Base-by-base conservation (phyloP, 2,888 invertebrate genomes). In the Ypsolopha scabrella region DNA sequence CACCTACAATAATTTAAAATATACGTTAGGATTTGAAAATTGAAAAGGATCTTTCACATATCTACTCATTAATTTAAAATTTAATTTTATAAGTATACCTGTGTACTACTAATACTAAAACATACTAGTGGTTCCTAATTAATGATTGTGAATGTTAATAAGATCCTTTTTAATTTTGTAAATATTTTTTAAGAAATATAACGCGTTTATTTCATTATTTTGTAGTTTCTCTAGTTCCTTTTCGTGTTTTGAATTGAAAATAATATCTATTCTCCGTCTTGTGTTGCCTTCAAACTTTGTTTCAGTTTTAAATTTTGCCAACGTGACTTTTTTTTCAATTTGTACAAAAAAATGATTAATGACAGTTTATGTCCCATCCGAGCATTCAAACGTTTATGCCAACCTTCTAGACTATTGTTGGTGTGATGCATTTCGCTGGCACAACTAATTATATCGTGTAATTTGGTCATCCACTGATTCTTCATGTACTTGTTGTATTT, bases 221-320 rank as follows among this genome's bases (percentile, higher is more conserved):
- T 44, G 13, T 6, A 44, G 14, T 14, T 44, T 44, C 8, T 44
- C 14, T 14, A 44, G 8, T 6, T 44, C 44, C 10, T 44, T 45
- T 33, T 45, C 11, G 45, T 45, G 11, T 45, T 33, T 24, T 7
- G 48, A 14, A 34, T 50, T 50, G n/a, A 34, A 50, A 50, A 50
- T 14, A n/a, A 50, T 33, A 41, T 50, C 49, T 33, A 50, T 34
- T 34, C 34, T 50, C 41, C 41, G 13, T 50, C 49, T 50, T 41
- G 41, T 34, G 34, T 50, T 50, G 11, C 41, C 49, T 50, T 50
- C 49, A 50, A 50, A 41, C 34, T 39, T 44, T 43, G 50, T 50
- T 36, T 50, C 44, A 50, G 36, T 33, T 50, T 50, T 8, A 50
- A 44, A 36, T 14, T 14, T 50, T 50, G 50, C 50, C 50, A 50